phyloP scores from a whole-genome alignment of 2,113 vertebrate genomes.

The Holacanthus passer region DNA sequence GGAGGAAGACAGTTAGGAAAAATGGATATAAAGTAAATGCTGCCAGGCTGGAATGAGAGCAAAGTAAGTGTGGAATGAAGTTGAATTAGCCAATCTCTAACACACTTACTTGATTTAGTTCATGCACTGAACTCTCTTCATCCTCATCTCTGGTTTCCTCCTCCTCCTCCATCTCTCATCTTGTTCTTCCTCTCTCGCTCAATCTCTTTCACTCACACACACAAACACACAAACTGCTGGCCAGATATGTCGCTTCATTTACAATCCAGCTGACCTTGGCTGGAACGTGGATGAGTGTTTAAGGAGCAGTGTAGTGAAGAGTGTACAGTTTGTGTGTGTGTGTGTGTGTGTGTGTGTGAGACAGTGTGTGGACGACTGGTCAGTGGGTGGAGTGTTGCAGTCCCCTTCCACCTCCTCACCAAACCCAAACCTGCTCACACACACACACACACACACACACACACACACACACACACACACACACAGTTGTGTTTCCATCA shows the following conservation, averaged over 20 bases:
- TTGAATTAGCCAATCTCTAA: slow-evolving; percentile 50
- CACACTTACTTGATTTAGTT: slow-evolving; percentile 40
- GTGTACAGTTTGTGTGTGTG: slow-evolving; percentile 87
- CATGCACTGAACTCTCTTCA: slow-evolving; percentile 4
- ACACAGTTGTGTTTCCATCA: no score
- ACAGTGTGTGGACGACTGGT: slow-evolving; percentile 72
- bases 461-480: slow-evolving; percentile 75
- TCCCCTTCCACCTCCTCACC: slow-evolving; percentile 86
- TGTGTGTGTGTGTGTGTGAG: slow-evolving; percentile 55
- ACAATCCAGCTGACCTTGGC: slow-evolving; percentile 87
- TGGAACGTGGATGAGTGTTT: slow-evolving; percentile 84
- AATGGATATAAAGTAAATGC: slow-evolving; percentile 43
- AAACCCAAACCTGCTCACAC: slow-evolving; percentile 21
- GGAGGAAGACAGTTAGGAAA: slow-evolving; percentile 31
- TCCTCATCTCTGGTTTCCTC: background rate
- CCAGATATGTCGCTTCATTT: slow-evolving; percentile 74
- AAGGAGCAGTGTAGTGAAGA: slow-evolving; percentile 83
- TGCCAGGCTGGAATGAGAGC: slow-evolving; percentile 12
- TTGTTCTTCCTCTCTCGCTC: background rate
- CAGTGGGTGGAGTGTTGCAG: slow-evolving; percentile 85
- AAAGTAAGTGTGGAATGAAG: slow-evolving; percentile 39
- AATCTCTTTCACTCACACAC: slow-evolving; percentile 9
- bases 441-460: slow-evolving; percentile 72
- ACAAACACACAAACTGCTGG: slow-evolving; percentile 29
- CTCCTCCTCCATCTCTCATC: slow-evolving; percentile 8